Base-by-base conservation (phyloP, 1,140 invertebrate genomes). In the Trachymyrmex septentrionalis region DNA sequence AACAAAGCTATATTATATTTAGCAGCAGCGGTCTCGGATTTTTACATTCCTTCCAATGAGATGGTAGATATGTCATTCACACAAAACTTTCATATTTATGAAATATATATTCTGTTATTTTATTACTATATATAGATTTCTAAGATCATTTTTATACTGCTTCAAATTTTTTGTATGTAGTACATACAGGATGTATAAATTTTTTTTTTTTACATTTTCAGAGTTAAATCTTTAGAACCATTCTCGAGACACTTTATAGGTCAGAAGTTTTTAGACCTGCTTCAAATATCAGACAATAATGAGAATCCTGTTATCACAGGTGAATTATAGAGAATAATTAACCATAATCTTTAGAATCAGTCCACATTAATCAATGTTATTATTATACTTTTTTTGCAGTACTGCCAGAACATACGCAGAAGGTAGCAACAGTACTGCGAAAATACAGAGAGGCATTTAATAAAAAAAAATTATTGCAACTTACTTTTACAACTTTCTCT, bases 21-120 rank as follows among this genome's bases (percentile, higher is more conserved):
- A 80, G 99, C 99, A 44, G 99, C 99, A 24, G 99, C 99, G 19
- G 99, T 99, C 0, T 99, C 99, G 2, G 99, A 99, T 95, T 99
- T 99, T 96, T 99, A 99, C 94, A 97, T 99, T 94, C 99, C 99
- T 67, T 96, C 97, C 87, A 97, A 97, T 94, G 96, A 99, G 96
- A 97, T 99, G 97, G 98, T 99, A 95, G 30, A 30, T 30, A 72
- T 67, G 19, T 86, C 48, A 44, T 71, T 66, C 73, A 44, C 9
- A 50, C 73, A 50, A 50, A 73, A 44, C 38, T 76, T 75, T 86
- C 44, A 78, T 38, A 78, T 76, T 72, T 16, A 57, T 66, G 19
- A 61, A 77, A 21, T 66, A 38, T 57, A 48, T 57, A 66, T 76
- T 71, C 9, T 85, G 27, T 44, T 57, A 63, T 53, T 80, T 75